A percentile compares a stretch with the other conserved stretches of the same genome.
Conservation (phyloP, 37 sponge, comb jelly and placozoan species). For the Cliona cf. orientalis region DNA sequence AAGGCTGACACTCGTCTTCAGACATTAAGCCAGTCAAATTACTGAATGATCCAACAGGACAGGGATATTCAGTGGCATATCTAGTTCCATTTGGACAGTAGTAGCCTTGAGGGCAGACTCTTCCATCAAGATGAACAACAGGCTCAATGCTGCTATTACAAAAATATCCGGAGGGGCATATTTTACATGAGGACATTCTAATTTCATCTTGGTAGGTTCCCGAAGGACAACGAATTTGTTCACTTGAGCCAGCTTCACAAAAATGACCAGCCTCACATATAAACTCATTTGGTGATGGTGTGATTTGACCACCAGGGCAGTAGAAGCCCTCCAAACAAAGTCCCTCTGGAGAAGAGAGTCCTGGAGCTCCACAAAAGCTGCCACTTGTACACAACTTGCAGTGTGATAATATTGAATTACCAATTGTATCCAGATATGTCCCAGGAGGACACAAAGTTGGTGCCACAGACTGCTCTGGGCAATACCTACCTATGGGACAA, state of each 20-base stretch:
- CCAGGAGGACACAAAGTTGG: not conserved
- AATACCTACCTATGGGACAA: conserved; percentile 4
- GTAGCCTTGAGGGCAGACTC: not conserved
- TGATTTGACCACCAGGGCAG: not conserved
- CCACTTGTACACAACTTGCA: not conserved
- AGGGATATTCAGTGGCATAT: not conserved
- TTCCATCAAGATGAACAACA: not conserved
- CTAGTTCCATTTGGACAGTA: not conserved
- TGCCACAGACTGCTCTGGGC: not conserved
- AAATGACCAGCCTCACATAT: not conserved
- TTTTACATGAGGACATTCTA: not conserved
- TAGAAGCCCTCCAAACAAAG: not conserved
- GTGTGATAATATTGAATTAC: not conserved
- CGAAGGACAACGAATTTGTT: not conserved
- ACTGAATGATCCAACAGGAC: conserved; percentile 6
- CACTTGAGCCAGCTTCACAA: not conserved
- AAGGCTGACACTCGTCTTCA: not conserved
- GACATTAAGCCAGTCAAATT: not conserved
- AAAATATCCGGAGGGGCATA: not conserved
- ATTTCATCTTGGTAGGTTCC: conserved; percentile 16
- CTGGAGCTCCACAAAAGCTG: not conserved
- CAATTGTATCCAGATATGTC: not conserved
- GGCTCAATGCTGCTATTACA: not conserved
- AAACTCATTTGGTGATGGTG: not conserved
- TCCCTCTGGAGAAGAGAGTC: not conserved